Evolutionary conservation across 2,113 vertebrate species (phyloP).

Genomic region (Ranitomeya imitator): DNA sequence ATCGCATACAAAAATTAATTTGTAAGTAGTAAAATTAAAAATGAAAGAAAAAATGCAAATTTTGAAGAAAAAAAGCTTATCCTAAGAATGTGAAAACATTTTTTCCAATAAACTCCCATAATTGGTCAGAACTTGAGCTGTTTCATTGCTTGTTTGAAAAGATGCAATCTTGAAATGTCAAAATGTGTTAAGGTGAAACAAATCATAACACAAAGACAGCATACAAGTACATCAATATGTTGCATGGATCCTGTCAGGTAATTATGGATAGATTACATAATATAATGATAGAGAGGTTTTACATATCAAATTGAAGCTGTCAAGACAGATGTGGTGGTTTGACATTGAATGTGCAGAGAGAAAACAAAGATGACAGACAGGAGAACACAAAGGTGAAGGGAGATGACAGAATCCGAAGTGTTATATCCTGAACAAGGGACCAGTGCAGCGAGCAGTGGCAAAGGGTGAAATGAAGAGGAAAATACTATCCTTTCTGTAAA

Average conservation of each 20-base stretch:
- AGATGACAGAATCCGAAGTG: constrained; percentile 10
- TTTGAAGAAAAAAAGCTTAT: no score
- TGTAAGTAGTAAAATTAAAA: no score
- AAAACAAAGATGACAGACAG: constrained; percentile 11
- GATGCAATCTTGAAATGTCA: neutral
- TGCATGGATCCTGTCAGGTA: neutral
- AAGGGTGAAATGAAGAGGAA: constrained; percentile 1
- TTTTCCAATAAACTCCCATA: no score
- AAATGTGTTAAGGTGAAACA: neutral
- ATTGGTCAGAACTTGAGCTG: neutral
- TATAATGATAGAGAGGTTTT: neutral
- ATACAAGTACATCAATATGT: neutral
- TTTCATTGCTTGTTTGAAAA: neutral
- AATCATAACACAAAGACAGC: neutral
- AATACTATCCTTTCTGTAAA: neutral
- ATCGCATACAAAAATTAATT: no score
- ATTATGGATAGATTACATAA: neutral
- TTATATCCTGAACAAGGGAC: constrained; percentile 4
- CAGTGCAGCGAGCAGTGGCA: neutral
- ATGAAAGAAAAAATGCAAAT: no score
- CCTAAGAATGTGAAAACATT: no score
- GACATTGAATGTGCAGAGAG: neutral
- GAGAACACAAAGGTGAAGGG: constrained; percentile 11
- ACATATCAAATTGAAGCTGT: constrained; percentile 12
- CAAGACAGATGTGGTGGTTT: neutral